Evolutionary conservation across 1,140 invertebrate species (phyloP).

Genomic region (Macrotrachela quadricornifera): DNA sequence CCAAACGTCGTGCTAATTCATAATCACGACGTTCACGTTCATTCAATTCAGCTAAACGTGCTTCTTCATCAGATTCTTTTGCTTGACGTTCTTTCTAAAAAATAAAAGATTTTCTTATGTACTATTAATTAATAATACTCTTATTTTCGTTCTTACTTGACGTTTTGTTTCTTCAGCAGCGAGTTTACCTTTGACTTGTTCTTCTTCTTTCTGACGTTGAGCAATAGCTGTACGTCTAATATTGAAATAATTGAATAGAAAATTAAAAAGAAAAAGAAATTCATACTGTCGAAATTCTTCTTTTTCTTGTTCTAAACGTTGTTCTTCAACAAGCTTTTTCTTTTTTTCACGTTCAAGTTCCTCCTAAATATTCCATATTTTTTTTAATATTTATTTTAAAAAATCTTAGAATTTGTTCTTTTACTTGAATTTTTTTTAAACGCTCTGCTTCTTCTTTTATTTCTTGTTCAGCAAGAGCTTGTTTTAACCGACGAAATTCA

Average conservation of each 20-base stretch:
- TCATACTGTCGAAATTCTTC: slow-evolving; percentile 50
- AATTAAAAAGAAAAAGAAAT: no score
- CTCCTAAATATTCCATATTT: no score
- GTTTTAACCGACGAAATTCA: slow-evolving; percentile 45
- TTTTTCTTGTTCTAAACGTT: slow-evolving; percentile 50
- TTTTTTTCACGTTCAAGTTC: slow-evolving; percentile 37
- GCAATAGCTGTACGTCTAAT: slow-evolving; percentile 57
- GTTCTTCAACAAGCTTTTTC: slow-evolving; percentile 49
- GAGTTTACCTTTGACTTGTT: not conserved
- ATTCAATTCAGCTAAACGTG: slow-evolving; percentile 1
- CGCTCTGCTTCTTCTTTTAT: slow-evolving; percentile 43
- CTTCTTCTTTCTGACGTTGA: slow-evolving; percentile 14
- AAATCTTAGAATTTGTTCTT: no score
- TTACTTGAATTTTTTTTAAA: slow-evolving; percentile 26
- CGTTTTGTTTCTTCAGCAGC: not conserved
- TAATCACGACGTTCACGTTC: slow-evolving; percentile 81
- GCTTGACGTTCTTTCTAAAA: no score
- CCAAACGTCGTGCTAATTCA: slow-evolving; percentile 68
- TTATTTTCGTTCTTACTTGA: not conserved
- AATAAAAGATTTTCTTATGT: no score
- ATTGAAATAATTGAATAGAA: no score
- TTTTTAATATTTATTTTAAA: no score
- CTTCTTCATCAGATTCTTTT: not conserved
- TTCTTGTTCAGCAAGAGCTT: slow-evolving; percentile 45
- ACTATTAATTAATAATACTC: no score